A percentile compares a stretch with the other conserved stretches of the same genome.
Evolutionary conservation across 2,888 invertebrate genomes (phyloP).

Genomic region (Galeopsomyia nigrocyanea): DNA sequence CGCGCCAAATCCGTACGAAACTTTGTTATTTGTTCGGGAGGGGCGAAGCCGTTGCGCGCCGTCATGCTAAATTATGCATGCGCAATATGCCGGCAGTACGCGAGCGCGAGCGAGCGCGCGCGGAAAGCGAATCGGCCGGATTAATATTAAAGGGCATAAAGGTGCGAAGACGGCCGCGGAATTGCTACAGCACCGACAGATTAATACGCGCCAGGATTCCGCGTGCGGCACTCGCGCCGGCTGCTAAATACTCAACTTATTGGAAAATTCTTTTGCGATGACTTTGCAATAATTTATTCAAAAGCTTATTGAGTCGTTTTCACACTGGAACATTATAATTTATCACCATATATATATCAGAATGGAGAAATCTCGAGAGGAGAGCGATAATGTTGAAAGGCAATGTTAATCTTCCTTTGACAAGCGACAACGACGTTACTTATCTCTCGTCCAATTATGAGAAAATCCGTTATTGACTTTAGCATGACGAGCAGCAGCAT

Average conservation of each 20-base stretch:
- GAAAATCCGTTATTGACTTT: conserved; percentile 12
- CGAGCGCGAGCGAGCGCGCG: conserved; percentile 35
- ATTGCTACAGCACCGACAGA: no score
- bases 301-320: no score
- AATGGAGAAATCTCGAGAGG: no score
- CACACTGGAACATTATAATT: no score
- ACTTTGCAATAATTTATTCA: no score
- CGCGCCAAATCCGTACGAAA: conserved; percentile 62
- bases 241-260: no score
- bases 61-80: conserved; percentile 67
- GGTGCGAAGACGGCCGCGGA: conserved; percentile 47
- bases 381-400: no score
- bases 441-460: conserved; percentile 26
- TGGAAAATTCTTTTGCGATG: no score
- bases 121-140: conserved; percentile 45
- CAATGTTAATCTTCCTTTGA: no score
- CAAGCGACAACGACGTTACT: background rate
- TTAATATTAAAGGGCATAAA: conserved; percentile 50
- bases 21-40: conserved; percentile 67
- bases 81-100: conserved; percentile 63
- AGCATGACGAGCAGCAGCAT: background rate
- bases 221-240: no score
- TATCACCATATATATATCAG: no score
- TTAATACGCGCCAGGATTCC: no score
- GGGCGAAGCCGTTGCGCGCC: conserved; percentile 11